Base-by-base conservation (phyloP, 2,113 vertebrate genomes). In the Ceyx margarethae region DNA sequence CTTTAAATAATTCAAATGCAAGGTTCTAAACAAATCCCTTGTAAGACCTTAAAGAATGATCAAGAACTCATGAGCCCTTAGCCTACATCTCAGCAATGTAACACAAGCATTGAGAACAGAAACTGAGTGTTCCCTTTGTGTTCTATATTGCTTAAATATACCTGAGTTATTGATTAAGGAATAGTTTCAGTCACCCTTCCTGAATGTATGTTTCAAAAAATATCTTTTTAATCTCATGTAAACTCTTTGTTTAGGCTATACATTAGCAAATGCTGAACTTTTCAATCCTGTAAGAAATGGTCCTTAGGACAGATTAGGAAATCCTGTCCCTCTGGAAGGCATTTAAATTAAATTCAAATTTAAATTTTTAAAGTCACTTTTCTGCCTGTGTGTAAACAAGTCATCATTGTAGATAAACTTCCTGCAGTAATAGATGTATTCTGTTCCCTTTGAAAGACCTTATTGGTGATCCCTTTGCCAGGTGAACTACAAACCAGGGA, bases 271-370 rank as follows among this genome's bases (percentile, higher is more conserved):
- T 20, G 46, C n/a, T 95, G 93, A 76, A 67, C 93, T 96, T 42
- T 78, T 65, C 2, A 94, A 96, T 31, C 72, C 78, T 9, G 74
- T 98, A 79, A 97, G 78, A 46, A 94, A 96, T 1, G 98, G 98
- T 75, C 97, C 99, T 85, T 92, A 98, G 95, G 98, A 98, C 89
- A 95, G 68, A 71, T 50, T 95, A 40, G 98, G 98, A 35, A 97
- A 98, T 81, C 93, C 77, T 77, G 77, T 98, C 80, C 98, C 97
- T 74, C 97, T 98, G 43, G 85, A 98, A 95, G 96, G 96, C 4
- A 37, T 37, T 37, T 10, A 37, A 37, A 37, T 37, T 37, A 37
- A 37, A 37, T 11, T 37, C 11, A 37, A 37, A 37, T 37, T 37
- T 10, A 37, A 37, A 37, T 37, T 37, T 69, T 58, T 56, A 56